Evolutionary conservation across 2,888 invertebrate genomes (phyloP), one percentile per base, ranked within the genome.

Genomic region (Ethmia dodecea): DNA sequence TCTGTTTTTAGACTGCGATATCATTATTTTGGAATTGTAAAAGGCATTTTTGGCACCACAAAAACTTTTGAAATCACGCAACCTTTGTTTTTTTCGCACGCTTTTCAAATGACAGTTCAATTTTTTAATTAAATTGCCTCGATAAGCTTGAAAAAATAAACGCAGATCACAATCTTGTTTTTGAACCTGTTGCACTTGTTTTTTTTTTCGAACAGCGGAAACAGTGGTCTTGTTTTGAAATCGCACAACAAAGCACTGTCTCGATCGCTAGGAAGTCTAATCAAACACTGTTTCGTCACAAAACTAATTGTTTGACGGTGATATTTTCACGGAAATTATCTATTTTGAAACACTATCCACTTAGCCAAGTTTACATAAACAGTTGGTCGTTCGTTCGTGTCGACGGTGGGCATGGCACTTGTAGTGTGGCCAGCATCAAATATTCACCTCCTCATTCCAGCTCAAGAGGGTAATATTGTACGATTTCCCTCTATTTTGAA

Each of bases 1-100:
- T 75, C 90, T 81, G 58, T 84, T 87, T 55, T 73, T 71, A 41
- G 73, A 62, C 59, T 76, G 70, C 43, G 81, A 78, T 75, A 80
- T 66, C 86, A 86, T 79, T 69, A 70, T 84, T 77, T 79, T 62
- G 54, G 60, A 46, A 40, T 49, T 47, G 51, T 52, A 48, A 55
- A 60, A 62, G 62, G 61, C 79, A 79, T 81, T 71, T 75, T 30
- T n/a, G 9, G 22, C 13, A 31, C 13, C 2, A 15, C 20, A 37
- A 14, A 24, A 18, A 5, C 18, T n/a, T n/a, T n/a, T n/a, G 18
- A 18, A 18, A 18, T 5, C n/a, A n/a, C n/a, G n/a, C 22, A 22
- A 22, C n/a, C n/a, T 28, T 24, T 26, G 12, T 28, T 28, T 13
- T 14, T 1, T 16, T 32, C 15, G n/a, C n/a, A 13, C 16, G 3